Percentiles rank a stretch among this genome's conserved stretches.
Evolutionary conservation across 2,888 invertebrate genomes (phyloP).

Genomic region (Orchestes rusci): DNA sequence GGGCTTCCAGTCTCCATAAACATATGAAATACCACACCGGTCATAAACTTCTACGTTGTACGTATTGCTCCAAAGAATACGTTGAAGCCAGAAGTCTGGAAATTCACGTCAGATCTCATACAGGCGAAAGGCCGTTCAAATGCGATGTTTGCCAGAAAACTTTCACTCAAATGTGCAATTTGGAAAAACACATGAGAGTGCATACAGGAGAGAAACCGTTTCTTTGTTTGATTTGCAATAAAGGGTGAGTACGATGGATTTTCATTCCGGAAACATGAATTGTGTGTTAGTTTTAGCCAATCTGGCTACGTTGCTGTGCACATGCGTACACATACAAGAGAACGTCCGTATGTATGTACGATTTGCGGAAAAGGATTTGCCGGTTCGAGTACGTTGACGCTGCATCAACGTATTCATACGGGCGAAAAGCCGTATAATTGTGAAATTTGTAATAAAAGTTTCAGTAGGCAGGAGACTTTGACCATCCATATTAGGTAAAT

Average conservation of each 20-base stretch:
- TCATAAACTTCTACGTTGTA: constrained; percentile 44
- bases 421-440: constrained; percentile 44
- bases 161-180: constrained; percentile 43
- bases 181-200: constrained; percentile 44
- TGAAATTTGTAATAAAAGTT: constrained; percentile 40
- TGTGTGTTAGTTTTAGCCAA: constrained; percentile 40
- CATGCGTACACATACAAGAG: constrained; percentile 45
- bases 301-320: constrained; percentile 45
- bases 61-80: constrained; percentile 46
- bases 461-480: constrained; percentile 42
- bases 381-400: constrained; percentile 42
- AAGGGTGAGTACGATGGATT: constrained; percentile 38
- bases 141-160: constrained; percentile 42
- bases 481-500: constrained; percentile 38
- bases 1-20: constrained; percentile 47
- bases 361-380: constrained; percentile 45
- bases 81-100: constrained; percentile 44
- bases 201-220: constrained; percentile 45
- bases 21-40: constrained; percentile 50
- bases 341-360: constrained; percentile 42
- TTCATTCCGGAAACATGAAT: not conserved
- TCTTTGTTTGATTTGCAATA: constrained; percentile 42
- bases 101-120: constrained; percentile 44
- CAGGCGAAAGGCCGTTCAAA: constrained; percentile 43
- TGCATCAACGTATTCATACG: constrained; percentile 43